These are phyloP conservation scores for Calyptommatus sinebrachiatus DNA, from an alignment of 2,113 vertebrate species.

Conservation along the genomic window DNA sequence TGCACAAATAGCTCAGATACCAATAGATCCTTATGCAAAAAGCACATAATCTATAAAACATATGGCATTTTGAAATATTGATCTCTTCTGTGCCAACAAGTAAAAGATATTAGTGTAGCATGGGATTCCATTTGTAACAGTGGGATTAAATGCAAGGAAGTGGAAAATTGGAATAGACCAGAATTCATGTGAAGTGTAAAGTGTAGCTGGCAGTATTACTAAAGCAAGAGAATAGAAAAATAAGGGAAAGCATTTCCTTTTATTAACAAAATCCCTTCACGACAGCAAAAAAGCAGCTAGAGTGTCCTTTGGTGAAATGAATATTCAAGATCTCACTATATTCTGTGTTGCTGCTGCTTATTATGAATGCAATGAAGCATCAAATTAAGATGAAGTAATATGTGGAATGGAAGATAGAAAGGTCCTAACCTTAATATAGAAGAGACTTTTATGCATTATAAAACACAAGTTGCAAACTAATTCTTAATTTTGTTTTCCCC, in stretches of 20 bases:
- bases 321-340: conserved; percentile 22
- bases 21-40: conserved; percentile 61
- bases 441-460: neutral
- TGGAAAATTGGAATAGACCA: conserved; percentile 78
- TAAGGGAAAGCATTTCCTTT: conserved; percentile 47
- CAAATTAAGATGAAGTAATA: conserved; percentile 18
- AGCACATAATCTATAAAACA: conserved; percentile 71
- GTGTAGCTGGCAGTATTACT: conserved; percentile 60
- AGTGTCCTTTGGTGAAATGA: conserved; percentile 39
- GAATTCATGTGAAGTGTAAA: conserved; percentile 71
- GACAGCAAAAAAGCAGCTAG: conserved; percentile 35
- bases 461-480: neutral
- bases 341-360: conserved; percentile 41
- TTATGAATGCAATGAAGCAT: neutral
- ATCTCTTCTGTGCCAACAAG: conserved; percentile 69
- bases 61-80: conserved; percentile 76
- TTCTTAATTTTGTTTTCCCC: neutral
- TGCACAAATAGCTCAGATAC: conserved; percentile 50
- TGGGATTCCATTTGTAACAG: conserved; percentile 71
- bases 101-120: conserved; percentile 71
- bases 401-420: conserved; percentile 5
- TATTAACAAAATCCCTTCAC: neutral
- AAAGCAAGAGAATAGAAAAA: conserved; percentile 64
- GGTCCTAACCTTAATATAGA: neutral
- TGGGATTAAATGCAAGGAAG: conserved; percentile 75